These are phyloP conservation scores for Chiloscyllium plagiosum DNA, from an alignment of 2,113 vertebrate genomes.

Conservation along the genomic window DNA sequence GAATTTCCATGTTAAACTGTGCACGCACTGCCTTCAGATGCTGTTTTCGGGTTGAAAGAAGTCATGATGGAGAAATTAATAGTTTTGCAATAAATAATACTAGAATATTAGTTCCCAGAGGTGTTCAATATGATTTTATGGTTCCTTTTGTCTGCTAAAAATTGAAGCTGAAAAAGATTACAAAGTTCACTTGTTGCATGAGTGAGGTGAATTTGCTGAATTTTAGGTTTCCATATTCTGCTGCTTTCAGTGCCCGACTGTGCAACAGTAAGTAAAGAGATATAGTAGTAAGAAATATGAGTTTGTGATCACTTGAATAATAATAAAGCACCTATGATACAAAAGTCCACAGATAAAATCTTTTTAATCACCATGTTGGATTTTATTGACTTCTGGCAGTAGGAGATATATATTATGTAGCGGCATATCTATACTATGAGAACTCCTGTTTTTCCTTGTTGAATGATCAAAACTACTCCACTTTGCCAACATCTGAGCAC, in stretches of 20 bases:
- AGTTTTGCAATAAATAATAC: no score
- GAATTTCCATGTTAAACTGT: no score
- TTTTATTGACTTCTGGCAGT: not conserved
- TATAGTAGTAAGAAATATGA: not conserved
- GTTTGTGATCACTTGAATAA: not conserved
- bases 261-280: not conserved
- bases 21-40: no score
- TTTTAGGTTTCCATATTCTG: not conserved
- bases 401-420: not conserved
- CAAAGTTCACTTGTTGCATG: not conserved
- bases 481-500: not conserved
- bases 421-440: not conserved
- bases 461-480: not conserved
- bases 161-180: not conserved
- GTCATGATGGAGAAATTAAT: no score
- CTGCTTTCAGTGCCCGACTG: not conserved
- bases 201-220: not conserved
- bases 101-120: not conserved
- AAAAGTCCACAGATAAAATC: not conserved
- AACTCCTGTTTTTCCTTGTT: not conserved
- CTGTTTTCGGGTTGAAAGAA: no score
- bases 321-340: not conserved
- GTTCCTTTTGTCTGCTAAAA: not conserved
- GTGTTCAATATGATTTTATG: not conserved
- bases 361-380: not conserved